Percentiles rank a stretch among this genome's conserved stretches.
These are phyloP conservation scores for Linnaemya tessellans DNA, from an alignment of 2,888 invertebrate species.

Conservation along the genomic window DNA sequence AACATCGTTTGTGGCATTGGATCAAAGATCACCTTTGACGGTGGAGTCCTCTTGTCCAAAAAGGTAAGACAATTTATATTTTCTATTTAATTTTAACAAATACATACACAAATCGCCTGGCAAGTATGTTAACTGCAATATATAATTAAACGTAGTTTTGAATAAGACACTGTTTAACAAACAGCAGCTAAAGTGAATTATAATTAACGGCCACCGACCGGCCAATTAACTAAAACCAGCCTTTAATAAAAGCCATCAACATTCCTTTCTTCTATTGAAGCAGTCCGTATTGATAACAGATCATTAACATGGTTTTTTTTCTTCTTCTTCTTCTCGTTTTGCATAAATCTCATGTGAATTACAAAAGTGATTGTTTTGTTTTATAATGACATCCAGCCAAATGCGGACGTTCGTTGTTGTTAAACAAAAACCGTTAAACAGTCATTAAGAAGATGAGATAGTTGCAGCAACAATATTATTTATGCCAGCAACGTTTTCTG, in stretches of 20 bases:
- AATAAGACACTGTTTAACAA: slow-evolving; percentile 6
- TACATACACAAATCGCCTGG: not conserved
- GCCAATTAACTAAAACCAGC: slow-evolving; percentile 18
- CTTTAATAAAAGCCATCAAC: slow-evolving; percentile 6
- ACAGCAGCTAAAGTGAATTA: slow-evolving; percentile 23
- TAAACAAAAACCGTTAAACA: slow-evolving; percentile 55
- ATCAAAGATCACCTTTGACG: slow-evolving; percentile 83
- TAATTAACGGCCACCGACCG: slow-evolving; percentile 49
- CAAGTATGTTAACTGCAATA: not conserved
- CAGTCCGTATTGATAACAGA: slow-evolving; percentile 48
- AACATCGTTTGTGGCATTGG: slow-evolving; percentile 83
- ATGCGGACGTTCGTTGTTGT: slow-evolving; percentile 1
- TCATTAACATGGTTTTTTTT: slow-evolving; percentile 33
- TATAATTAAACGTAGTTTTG: not conserved
- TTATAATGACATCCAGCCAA: slow-evolving; percentile 50
- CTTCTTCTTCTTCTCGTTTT: slow-evolving; percentile 6
- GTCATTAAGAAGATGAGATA: slow-evolving; percentile 29
- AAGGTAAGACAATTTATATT: slow-evolving; percentile 77
- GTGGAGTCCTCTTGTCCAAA: slow-evolving; percentile 83
- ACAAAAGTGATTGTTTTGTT: slow-evolving; percentile 53
- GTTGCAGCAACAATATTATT: slow-evolving; percentile 17
- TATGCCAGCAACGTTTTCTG: slow-evolving; percentile 28
- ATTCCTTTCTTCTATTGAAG: slow-evolving; percentile 6
- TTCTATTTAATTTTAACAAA: not conserved
- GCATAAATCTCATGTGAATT: slow-evolving; percentile 45